Conservation (phyloP, 2,113 vertebrate species). For the Strix aluco region DNA sequence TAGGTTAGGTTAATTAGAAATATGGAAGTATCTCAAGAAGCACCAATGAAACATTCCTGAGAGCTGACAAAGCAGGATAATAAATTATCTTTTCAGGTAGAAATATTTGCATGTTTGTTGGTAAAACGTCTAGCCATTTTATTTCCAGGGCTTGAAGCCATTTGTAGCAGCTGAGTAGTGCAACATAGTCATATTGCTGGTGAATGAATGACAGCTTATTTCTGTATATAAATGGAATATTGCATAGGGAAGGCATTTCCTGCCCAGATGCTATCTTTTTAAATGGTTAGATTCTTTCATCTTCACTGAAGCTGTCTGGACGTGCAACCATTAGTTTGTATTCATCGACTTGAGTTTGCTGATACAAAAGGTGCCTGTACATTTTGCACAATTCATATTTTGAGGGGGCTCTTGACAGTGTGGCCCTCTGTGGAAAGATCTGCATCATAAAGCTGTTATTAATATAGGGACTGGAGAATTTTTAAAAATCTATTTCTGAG, state of each 20-base stretch:
- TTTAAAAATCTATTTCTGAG: not conserved
- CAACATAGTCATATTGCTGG: not conserved
- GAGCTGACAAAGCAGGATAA: not conserved
- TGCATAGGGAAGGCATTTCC: not conserved
- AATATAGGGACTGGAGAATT: not conserved
- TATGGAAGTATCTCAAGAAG: not conserved
- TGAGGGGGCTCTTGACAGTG: not conserved
- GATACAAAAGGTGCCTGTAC: not conserved
- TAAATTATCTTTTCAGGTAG: not conserved
- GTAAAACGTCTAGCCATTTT: not conserved
- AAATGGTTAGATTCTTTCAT: not conserved
- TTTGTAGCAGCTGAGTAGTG: not conserved
- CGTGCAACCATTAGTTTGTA: not conserved
- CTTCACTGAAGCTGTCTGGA: not conserved
- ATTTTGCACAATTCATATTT: not conserved
- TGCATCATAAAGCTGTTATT: not conserved
- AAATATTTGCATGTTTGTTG: not conserved
- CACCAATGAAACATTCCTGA: not conserved
- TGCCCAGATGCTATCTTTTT: not conserved
- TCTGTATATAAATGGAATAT: not conserved
- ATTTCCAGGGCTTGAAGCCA: not conserved
- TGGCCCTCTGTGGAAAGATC: not conserved
- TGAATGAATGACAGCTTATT: not conserved
- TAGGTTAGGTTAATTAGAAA: not conserved
- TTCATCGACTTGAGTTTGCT: not conserved